Percentiles rank a stretch among this genome's conserved stretches.
Conservation (phyloP, 2,797 vertebrate species). For the Graptemys geographica region DNA sequence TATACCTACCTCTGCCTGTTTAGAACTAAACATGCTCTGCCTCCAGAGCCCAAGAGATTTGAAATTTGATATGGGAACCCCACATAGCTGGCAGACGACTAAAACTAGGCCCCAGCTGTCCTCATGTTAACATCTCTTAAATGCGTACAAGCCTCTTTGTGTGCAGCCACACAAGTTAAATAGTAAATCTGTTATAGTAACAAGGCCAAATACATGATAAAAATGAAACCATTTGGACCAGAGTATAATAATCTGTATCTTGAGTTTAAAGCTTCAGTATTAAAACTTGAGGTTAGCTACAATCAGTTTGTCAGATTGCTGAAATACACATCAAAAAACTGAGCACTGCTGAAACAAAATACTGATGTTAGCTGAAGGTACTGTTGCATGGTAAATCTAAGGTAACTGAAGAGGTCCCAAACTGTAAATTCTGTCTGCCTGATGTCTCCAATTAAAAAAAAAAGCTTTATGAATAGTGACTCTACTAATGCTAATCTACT, state of each 20-base stretch:
- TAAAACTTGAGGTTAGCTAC: neutral
- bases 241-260: neutral
- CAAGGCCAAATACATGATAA: neutral
- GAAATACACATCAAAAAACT: neutral
- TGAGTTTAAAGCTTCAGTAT: neutral
- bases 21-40: conserved; percentile 5
- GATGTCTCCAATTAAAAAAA: neutral
- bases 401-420: neutral
- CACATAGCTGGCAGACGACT: neutral
- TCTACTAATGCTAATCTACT: neutral
- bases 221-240: neutral
- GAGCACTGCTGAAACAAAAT: neutral
- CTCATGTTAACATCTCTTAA: neutral
- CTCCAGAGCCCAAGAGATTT: neutral
- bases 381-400: neutral
- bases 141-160: neutral
- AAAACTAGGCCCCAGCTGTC: neutral
- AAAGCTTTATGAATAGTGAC: neutral
- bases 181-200: neutral
- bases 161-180: neutral
- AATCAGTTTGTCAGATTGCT: neutral
- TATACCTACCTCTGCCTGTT: neutral
- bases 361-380: neutral
- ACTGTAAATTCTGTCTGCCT: neutral
- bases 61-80: neutral